Evolutionary conservation across 2,888 invertebrate genomes (phyloP), one percentile per base, ranked within the genome.

Genomic region (Coelinius sp.): DNA sequence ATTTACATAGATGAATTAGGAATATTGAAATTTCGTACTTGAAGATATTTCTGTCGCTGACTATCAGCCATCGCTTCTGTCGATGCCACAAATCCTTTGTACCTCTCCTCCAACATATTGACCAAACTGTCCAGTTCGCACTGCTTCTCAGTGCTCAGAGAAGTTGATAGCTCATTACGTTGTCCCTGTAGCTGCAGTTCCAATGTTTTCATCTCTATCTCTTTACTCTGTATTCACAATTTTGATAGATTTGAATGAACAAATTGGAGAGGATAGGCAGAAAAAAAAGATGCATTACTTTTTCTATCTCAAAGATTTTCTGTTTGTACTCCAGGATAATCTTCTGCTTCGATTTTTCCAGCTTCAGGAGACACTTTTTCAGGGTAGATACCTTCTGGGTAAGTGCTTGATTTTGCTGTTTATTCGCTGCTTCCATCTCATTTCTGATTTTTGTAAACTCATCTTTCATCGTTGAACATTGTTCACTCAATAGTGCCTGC

Each of bases 401-500:
- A 6, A 85, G 73, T 71, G 53, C 76, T 44, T 83, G 78, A 73
- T 76, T 80, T 44, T 84, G 80, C 38, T 78, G 78, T 8, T 77
- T 78, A 2, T 78, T 78, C 0, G 79, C 75, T 1, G 73, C 20
- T 63, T 85, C 84, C 68, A 84, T 79, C 59, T 83, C 79, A 1
- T 24, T 77, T 59, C 80, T 79, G 72, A 85, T 83, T 72, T 80
- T 81, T 6, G 70, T 71, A 63, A 86, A 80, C 70, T 85, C 86
- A 10, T 80, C 80, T 68, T 79, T 85, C 79, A 85, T 81, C 7
- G 74, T 78, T 67, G 73, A 71, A 72, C 82, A 83, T 59, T 86
- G 84, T 7, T 83, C 81, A 1, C 76, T 52, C n/a, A 85, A 56
- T 46, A 83, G 80, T 1, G 67, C 67, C 64, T 82, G 80, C n/a